phyloP scores from a whole-genome alignment of 2,888 invertebrate genomes.

The Heliconius aoede region DNA sequence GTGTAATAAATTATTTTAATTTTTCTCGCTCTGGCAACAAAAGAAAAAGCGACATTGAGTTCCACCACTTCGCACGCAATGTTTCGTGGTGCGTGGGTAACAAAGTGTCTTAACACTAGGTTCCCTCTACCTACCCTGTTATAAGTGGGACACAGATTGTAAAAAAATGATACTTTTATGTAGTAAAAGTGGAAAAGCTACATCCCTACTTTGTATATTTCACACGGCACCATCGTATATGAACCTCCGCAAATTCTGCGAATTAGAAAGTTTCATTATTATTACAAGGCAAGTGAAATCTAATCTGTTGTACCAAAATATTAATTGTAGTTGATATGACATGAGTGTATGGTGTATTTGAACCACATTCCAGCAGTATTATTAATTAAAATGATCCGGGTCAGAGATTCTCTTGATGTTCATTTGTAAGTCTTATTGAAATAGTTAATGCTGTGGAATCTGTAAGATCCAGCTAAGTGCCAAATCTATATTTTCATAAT shows the following conservation, averaged over 20 bases:
- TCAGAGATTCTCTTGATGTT: slow-evolving; percentile 10
- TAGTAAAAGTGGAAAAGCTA: slow-evolving; percentile 3
- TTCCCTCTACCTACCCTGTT: neutral
- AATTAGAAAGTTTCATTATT: slow-evolving; percentile 41
- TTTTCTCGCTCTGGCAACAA: no score
- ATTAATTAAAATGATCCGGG: slow-evolving; percentile 26
- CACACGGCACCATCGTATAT: slow-evolving; percentile 20
- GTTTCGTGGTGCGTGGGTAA: neutral
- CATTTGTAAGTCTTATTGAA: no score
- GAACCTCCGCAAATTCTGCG: slow-evolving; percentile 32
- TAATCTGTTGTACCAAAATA: slow-evolving; percentile 28
- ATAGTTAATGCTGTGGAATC: no score
- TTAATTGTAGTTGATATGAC: slow-evolving; percentile 28
- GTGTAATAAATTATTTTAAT: neutral
- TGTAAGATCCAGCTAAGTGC: no score
- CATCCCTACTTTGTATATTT: neutral
- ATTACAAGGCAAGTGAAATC: slow-evolving; percentile 27
- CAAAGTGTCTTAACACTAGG: neutral
- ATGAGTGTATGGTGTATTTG: slow-evolving; percentile 8
- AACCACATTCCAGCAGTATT: slow-evolving; percentile 9
- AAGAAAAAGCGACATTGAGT: no score
- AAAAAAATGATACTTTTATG: neutral
- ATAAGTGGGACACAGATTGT: no score
- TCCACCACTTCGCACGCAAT: no score
- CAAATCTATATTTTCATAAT: no score